These are phyloP conservation scores for Neomonachus schauinslandi DNA, from an alignment of 2,113 vertebrate genomes.

Conservation along the genomic window DNA sequence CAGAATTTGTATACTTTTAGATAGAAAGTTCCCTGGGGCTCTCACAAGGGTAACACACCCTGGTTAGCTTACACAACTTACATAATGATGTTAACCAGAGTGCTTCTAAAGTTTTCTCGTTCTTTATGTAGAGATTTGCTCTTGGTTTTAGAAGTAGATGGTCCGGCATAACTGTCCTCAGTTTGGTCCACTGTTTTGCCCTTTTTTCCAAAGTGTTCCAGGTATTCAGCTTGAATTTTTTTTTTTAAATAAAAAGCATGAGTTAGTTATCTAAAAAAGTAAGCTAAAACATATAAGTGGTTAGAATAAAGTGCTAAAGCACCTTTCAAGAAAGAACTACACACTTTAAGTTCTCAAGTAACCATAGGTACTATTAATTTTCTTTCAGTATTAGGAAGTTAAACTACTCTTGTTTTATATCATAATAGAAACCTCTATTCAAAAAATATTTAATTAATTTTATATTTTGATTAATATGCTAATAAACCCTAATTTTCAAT, in stretches of 20 bases:
- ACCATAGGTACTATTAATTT: background rate
- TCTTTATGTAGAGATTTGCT: conserved; percentile 76
- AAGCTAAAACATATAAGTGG: background rate
- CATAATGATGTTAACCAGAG: conserved; percentile 88
- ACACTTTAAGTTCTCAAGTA: background rate
- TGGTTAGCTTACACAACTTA: conserved; percentile 66
- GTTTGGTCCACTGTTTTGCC: conserved; percentile 51
- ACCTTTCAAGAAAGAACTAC: background rate
- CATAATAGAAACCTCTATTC: background rate
- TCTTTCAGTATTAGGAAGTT: conserved; percentile 16
- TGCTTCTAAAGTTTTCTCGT: conserved; percentile 85
- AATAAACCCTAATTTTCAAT: conserved; percentile 1
- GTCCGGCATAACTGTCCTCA: conserved; percentile 38
- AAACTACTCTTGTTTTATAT: background rate
- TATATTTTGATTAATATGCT: background rate
- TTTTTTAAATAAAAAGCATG: background rate
- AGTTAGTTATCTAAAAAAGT: background rate
- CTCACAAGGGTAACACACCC: background rate
- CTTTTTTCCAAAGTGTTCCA: conserved; percentile 60
- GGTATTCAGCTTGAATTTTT: conserved; percentile 75
- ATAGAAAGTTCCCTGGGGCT: background rate
- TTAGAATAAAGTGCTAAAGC: conserved; percentile 12
- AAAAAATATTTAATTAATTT: conserved; percentile 22
- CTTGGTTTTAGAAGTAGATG: conserved; percentile 71
- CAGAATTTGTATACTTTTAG: background rate